Evolutionary conservation across 2,888 invertebrate species (phyloP).

Genomic region (Agonopterix alstromeriana): DNA sequence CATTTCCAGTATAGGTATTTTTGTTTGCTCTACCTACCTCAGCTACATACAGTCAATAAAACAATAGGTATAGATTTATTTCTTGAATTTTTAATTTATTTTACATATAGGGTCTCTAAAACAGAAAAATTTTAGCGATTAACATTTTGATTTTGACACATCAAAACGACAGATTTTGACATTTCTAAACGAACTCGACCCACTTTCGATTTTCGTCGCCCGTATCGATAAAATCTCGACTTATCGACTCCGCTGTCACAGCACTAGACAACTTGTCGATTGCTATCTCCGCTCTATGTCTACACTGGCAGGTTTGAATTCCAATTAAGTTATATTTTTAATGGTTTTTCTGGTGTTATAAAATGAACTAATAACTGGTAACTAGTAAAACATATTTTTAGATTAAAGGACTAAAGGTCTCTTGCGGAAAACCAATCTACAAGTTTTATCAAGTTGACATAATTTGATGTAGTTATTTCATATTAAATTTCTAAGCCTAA

Average conservation of each 20-base stretch:
- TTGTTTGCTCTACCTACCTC: no score
- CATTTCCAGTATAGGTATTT: no score
- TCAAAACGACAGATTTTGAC: no score
- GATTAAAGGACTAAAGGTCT: no score
- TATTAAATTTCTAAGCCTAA: no score
- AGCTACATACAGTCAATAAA: no score
- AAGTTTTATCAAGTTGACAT: no score
- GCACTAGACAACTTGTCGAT: slow-evolving; percentile 15
- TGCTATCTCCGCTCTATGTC: slow-evolving; percentile 27
- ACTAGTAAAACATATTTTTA: not conserved
- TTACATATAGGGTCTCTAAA: not conserved
- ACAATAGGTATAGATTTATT: no score
- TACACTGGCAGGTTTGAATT: slow-evolving; percentile 19
- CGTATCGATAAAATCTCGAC: slow-evolving; percentile 34
- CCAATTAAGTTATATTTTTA: slow-evolving; percentile 17
- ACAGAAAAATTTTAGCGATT: not conserved
- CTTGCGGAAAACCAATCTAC: no score
- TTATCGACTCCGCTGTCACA: slow-evolving; percentile 35
- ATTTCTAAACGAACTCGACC: not conserved
- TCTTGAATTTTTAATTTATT: no score
- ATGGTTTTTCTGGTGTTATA: not conserved
- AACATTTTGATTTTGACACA: no score
- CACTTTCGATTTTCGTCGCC: slow-evolving; percentile 27
- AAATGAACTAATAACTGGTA: not conserved
- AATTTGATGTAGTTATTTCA: no score